A percentile compares a stretch with the other conserved stretches of the same genome.
These are phyloP conservation scores for Lasius fuliginosus DNA, from an alignment of 2,888 invertebrate species.

Conservation along the genomic window DNA sequence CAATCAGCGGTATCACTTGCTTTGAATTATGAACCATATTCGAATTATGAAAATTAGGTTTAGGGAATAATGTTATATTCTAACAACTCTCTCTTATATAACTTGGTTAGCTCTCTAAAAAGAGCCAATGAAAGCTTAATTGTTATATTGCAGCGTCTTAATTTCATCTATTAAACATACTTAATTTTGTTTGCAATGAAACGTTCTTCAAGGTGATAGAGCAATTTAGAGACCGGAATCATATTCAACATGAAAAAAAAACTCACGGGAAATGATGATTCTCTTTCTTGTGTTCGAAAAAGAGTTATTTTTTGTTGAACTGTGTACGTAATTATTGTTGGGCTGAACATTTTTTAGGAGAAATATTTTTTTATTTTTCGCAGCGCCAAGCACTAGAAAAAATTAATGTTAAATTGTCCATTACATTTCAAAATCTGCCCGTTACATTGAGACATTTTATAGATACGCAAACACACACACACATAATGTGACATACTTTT, in stretches of 20 bases:
- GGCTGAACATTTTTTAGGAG: too few relatives aligned
- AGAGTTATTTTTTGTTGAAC: neutral
- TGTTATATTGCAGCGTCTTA: neutral
- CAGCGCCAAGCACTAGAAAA: too few relatives aligned
- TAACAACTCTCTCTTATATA: neutral
- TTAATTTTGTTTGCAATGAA: neutral
- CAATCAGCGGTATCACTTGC: slow-evolving; percentile 63
- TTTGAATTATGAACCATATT: neutral
- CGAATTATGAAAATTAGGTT: neutral
- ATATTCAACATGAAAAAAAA: neutral
- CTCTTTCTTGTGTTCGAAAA: neutral
- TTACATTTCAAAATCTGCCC: too few relatives aligned
- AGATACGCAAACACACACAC: too few relatives aligned
- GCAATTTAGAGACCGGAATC: neutral
- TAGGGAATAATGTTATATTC: neutral
- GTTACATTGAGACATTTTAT: too few relatives aligned
- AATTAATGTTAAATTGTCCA: too few relatives aligned
- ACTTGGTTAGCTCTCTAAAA: neutral
- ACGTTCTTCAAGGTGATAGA: neutral
- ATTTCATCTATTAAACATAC: neutral
- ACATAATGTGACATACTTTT: too few relatives aligned
- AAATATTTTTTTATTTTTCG: too few relatives aligned
- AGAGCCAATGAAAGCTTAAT: neutral
- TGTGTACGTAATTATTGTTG: too few relatives aligned
- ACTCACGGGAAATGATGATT: neutral